Percentiles rank a stretch among this genome's conserved stretches.
Evolutionary conservation across 2,888 invertebrate genomes (phyloP).

Genomic region (Drepana falcataria): DNA sequence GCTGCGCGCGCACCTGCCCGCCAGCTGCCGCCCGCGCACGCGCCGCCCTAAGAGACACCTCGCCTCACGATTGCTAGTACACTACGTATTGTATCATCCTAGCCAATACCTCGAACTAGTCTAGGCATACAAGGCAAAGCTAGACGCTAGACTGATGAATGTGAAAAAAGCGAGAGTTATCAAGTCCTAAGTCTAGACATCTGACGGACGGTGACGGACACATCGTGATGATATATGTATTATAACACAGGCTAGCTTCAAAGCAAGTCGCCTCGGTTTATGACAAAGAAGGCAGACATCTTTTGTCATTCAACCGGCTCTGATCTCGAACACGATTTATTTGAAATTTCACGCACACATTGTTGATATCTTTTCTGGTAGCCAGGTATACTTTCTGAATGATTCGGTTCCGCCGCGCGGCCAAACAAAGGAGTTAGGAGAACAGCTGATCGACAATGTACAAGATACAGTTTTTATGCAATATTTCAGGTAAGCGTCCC

Average conservation of each 20-base stretch:
- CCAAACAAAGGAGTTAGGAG: conserved; percentile 24
- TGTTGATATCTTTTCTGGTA: conserved; percentile 13
- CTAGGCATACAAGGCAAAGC: neutral
- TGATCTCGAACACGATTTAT: conserved; percentile 4
- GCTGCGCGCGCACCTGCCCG: conserved; percentile 72
- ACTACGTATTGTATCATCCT: neutral
- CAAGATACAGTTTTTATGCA: conserved; percentile 13
- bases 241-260: too few relatives aligned
- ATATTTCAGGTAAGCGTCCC: conserved; percentile 22
- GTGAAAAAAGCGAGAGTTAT: too few relatives aligned
- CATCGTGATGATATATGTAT: too few relatives aligned
- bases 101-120: too few relatives aligned
- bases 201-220: too few relatives aligned
- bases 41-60: conserved; percentile 27
- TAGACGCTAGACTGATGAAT: neutral
- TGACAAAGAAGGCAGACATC: neutral
- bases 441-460: conserved; percentile 32
- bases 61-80: conserved; percentile 15
- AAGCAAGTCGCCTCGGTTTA: neutral
- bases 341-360: conserved; percentile 15
- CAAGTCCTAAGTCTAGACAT: too few relatives aligned
- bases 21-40: conserved; percentile 66
- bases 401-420: conserved; percentile 14
- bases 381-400: conserved; percentile 14
- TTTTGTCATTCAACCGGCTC: neutral